Evolutionary conservation across 64 coral and sea anemone species (phyloP).

Genomic region (Trachythela sp.): DNA sequence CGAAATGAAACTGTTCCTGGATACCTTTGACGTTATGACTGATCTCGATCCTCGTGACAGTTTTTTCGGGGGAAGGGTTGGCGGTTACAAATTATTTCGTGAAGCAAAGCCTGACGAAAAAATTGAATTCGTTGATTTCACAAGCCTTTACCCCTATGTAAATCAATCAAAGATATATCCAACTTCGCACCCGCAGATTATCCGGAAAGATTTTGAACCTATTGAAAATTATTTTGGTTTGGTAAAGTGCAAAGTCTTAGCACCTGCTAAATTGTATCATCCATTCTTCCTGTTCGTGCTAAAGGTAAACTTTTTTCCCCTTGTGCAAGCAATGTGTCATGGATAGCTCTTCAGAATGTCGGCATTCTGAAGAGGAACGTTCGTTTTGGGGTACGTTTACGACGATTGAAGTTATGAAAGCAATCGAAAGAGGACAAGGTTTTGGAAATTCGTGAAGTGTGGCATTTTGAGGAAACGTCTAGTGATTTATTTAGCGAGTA

Average conservation of each 20-base stretch:
- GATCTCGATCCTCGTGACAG: neutral
- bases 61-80: neutral
- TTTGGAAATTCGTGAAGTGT: neutral
- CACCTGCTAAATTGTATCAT: neutral
- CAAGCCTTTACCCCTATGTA: neutral
- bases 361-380: neutral
- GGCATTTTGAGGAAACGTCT: neutral
- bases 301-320: conserved; percentile 9
- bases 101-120: neutral
- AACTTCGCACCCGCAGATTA: too few relatives aligned
- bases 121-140: conserved; percentile 11
- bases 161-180: neutral
- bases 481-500: neutral
- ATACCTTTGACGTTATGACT: neutral
- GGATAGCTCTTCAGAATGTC: neutral
- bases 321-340: conserved; percentile 1
- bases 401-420: neutral
- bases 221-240: conserved; percentile 26
- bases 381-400: neutral
- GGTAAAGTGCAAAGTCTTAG: conserved; percentile 18
- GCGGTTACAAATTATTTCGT: conserved; percentile 6
- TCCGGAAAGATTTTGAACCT: neutral
- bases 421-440: neutral
- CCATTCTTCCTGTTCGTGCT: neutral
- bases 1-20: neutral